These are phyloP conservation scores for Anoplius nigerrimus DNA, from an alignment of 2,888 invertebrate genomes.

Conservation along the genomic window DNA sequence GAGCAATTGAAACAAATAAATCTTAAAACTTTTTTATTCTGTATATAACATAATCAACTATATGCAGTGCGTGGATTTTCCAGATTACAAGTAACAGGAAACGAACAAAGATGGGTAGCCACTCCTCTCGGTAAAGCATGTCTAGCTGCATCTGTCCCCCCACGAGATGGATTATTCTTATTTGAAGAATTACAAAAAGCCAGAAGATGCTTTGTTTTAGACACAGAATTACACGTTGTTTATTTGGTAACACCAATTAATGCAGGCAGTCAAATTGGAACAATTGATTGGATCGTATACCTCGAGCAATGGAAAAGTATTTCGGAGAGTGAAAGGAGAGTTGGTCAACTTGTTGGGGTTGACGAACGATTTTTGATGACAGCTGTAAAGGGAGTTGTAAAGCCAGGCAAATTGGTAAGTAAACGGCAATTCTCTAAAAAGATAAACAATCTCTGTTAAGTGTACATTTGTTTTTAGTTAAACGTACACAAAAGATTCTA, in stretches of 20 bases:
- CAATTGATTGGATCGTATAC: constrained; percentile 87
- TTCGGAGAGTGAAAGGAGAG: constrained; percentile 86
- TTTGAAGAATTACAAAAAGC: constrained; percentile 94
- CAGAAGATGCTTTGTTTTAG: constrained; percentile 91
- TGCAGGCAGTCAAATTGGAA: constrained; percentile 86
- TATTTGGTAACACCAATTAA: constrained; percentile 97
- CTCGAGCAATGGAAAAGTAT: constrained; percentile 90
- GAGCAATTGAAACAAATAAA: constrained; percentile 30
- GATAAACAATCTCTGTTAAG: neutral
- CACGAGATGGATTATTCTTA: constrained; percentile 92
- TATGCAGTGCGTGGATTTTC: constrained; percentile 9
- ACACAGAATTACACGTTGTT: constrained; percentile 95
- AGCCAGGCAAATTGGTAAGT: constrained; percentile 68
- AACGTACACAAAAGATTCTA: constrained; percentile 82
- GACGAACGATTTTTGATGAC: constrained; percentile 89
- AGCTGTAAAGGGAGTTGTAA: constrained; percentile 83
- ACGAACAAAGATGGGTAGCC: constrained; percentile 79
- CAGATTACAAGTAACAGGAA: constrained; percentile 54
- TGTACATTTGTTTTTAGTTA: constrained; percentile 54
- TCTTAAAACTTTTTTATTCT: neutral
- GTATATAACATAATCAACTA: neutral
- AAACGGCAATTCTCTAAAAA: neutral
- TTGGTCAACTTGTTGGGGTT: constrained; percentile 92
- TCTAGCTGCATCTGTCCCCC: constrained; percentile 94
- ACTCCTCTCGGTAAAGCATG: constrained; percentile 95